Percentiles rank a stretch among this genome's conserved stretches.
These are phyloP conservation scores for Ceratitis capitata DNA, from an alignment of 1,140 invertebrate genomes.

Conservation along the genomic window DNA sequence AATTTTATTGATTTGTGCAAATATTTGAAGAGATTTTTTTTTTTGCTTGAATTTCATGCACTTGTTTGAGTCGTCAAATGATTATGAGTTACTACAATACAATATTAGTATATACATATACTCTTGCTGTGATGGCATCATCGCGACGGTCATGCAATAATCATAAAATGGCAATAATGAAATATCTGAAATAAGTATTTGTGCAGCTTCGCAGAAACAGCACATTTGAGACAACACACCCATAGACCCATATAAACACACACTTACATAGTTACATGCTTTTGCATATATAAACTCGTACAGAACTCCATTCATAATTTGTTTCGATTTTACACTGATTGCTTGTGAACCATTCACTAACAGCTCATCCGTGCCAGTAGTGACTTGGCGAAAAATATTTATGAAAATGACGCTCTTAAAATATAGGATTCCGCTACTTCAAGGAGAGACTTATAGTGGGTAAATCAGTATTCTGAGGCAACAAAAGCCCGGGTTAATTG, in stretches of 20 bases:
- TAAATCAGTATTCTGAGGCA: too few species aligned
- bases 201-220: neutral
- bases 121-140: conserved; percentile 5
- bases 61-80: neutral
- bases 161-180: neutral
- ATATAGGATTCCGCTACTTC: too few species aligned
- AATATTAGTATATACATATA: too few species aligned
- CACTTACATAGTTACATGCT: neutral
- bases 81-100: too few species aligned
- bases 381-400: too few species aligned
- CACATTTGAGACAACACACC: neutral
- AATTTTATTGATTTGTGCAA: neutral
- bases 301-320: neutral
- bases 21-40: neutral
- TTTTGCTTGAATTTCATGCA: neutral
- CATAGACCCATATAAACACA: neutral
- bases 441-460: too few species aligned
- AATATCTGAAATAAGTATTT: conserved; percentile 3
- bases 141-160: neutral
- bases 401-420: too few species aligned
- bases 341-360: neutral
- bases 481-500: too few species aligned
- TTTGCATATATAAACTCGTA: neutral
- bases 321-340: neutral
- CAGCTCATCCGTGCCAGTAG: neutral